Base-by-base conservation (phyloP, 2,113 vertebrate species). In the Ceratotherium simum region DNA sequence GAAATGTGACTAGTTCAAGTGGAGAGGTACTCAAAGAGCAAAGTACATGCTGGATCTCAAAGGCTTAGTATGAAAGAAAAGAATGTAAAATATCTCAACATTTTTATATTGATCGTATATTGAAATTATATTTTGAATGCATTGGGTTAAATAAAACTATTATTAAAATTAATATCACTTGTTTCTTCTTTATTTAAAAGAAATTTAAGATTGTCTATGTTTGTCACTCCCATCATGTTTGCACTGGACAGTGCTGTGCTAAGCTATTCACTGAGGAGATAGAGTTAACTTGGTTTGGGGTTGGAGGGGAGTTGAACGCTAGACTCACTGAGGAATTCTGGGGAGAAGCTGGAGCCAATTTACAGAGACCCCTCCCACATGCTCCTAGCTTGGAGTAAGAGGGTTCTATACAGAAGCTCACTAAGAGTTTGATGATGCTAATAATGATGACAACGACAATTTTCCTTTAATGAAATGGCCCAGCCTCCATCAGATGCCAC, bases 1-100 rank as follows among this genome's bases (percentile, higher is more conserved):
- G 75, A 69, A 65, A 87, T 8, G 36, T 21, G 51, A 2, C 56
- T 25, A 18, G 36, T 27, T 64, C 42, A n/a, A 69, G 83, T 8
- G 39, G 42, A 33, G 51, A 73, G n/a, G 8, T 36, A 18, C 12
- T 29, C 31, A 5, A 69, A 39, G 42, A 23, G 13, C 42, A 79
- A 65, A n/a, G 42, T 16, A 18, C 31, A 46, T 6, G 8, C 60
- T 0, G 2, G 3, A 6, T 42, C 6, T 11, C 0, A 4, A 86
- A 90, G n/a, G 5, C 12, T 87, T 62, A 13, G 42, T 33, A 18
- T 10, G 33, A 78, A 81, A 90, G 39, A 60, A 54, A 82, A 73
- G 31, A 42, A 3, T 29, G 36, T 21, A 39, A 70, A 76, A 21
- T 33, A 54, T 33, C 16, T 75, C 21, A 4, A 54, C 51, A 27